These are phyloP conservation scores for Pelosia muscerda DNA, from an alignment of 2,888 invertebrate genomes.

Conservation along the genomic window DNA sequence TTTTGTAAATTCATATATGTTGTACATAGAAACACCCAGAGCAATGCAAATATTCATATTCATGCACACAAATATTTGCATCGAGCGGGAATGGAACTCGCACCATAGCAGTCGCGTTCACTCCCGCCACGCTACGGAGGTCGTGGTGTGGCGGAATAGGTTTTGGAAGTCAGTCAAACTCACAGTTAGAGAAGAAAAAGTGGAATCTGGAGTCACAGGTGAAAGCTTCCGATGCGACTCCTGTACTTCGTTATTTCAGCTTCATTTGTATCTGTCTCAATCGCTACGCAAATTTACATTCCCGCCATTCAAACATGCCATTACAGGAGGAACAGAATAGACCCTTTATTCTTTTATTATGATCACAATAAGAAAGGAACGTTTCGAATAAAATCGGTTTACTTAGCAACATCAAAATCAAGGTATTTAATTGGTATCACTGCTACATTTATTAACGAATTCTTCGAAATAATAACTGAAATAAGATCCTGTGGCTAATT, in stretches of 20 bases:
- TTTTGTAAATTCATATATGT: too few species aligned
- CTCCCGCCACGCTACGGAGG: too few species aligned
- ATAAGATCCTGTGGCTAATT: background rate
- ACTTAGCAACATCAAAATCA: constrained; percentile 6
- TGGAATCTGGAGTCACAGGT: too few species aligned
- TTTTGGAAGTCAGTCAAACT: too few species aligned
- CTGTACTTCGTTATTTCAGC: background rate
- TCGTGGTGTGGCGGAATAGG: too few species aligned
- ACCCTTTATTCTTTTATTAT: constrained; percentile 15
- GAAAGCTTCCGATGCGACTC: too few species aligned
- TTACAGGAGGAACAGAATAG: background rate
- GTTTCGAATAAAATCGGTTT: background rate
- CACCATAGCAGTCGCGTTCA: too few species aligned
- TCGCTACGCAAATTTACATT: background rate
- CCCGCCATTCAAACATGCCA: background rate
- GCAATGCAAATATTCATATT: too few species aligned
- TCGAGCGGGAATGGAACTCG: too few species aligned
- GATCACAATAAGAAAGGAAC: background rate
- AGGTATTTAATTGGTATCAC: background rate
- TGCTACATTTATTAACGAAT: background rate
- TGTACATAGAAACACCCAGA: too few species aligned
- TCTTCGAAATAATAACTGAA: constrained; percentile 4
- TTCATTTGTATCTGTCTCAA: background rate
- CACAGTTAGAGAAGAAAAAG: too few species aligned
- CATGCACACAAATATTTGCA: too few species aligned